These are phyloP conservation scores for Andrena praecox DNA, from an alignment of 2,888 invertebrate genomes.

Conservation along the genomic window DNA sequence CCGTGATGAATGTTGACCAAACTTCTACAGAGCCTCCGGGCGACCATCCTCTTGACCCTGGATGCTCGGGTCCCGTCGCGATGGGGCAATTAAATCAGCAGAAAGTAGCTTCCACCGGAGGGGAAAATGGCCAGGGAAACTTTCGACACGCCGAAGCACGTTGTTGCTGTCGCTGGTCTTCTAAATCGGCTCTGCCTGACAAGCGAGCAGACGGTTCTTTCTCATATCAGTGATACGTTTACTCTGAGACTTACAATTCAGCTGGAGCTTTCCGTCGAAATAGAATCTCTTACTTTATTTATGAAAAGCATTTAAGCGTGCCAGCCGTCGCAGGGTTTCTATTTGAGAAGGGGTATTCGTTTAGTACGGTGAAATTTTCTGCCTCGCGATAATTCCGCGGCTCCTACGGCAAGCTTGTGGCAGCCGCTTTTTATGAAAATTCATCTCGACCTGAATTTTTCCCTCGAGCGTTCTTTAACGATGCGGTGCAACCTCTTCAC, in stretches of 20 bases:
- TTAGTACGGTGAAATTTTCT: background rate
- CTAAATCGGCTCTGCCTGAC: too few species aligned
- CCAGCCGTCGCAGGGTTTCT: background rate
- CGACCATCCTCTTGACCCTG: background rate
- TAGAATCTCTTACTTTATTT: too few species aligned
- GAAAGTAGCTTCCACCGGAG: background rate
- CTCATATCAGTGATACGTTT: too few species aligned
- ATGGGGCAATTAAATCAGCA: conserved; percentile 28
- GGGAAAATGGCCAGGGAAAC: too few species aligned
- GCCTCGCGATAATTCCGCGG: conserved; percentile 3
- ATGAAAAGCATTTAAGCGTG: background rate
- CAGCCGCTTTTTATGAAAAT: background rate
- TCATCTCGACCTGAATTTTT: background rate
- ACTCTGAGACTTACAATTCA: too few species aligned
- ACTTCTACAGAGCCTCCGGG: conserved; percentile 25
- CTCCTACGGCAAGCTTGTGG: background rate
- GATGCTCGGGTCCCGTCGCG: background rate
- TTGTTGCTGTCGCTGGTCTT: too few species aligned
- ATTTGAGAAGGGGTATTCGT: background rate
- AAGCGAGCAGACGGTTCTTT: too few species aligned
- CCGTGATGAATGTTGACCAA: conserved; percentile 62
- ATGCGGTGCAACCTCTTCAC: background rate
- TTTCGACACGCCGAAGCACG: too few species aligned
- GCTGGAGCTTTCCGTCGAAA: too few species aligned
- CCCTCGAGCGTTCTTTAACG: background rate